Evolutionary conservation across 2,888 invertebrate genomes (phyloP).

Genomic region (Harpalus rubripes): DNA sequence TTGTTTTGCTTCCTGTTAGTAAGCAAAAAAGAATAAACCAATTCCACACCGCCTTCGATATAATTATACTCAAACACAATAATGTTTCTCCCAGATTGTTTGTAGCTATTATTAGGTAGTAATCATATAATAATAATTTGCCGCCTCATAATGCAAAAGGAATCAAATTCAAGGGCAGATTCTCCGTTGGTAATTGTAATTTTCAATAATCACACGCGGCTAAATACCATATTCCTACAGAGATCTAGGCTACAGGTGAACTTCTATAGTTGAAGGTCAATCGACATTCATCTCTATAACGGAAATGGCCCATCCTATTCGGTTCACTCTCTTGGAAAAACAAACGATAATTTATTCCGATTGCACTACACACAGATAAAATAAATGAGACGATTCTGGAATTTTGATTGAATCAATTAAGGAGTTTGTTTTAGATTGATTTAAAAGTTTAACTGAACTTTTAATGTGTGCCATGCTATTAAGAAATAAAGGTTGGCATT

Average conservation of each 20-base stretch:
- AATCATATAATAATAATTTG: constrained; percentile 6
- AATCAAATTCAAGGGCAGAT: constrained; percentile 51
- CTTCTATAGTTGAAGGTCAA: constrained; percentile 58
- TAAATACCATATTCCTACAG: constrained; percentile 49
- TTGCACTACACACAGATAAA: constrained; percentile 25
- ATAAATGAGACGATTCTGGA: constrained; percentile 26
- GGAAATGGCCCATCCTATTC: constrained; percentile 42
- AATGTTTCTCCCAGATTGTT: neutral
- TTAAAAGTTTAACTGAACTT: constrained; percentile 25
- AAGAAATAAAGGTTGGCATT: neutral
- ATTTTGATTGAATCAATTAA: constrained; percentile 39
- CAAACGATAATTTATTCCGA: constrained; percentile 39
- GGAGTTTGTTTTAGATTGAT: neutral
- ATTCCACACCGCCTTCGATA: neutral
- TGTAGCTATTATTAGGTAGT: constrained; percentile 7
- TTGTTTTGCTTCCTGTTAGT: neutral
- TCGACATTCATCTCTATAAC: constrained; percentile 28
- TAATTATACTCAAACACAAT: neutral
- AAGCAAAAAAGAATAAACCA: neutral
- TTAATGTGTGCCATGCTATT: neutral
- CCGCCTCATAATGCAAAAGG: constrained; percentile 7
- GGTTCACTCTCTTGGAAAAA: constrained; percentile 18
- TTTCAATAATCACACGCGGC: constrained; percentile 48
- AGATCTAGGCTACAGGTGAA: constrained; percentile 56
- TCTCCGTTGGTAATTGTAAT: constrained; percentile 48